These are phyloP conservation scores for Macrosiphum euphorbiae DNA, from an alignment of 2,888 invertebrate genomes.

Conservation along the genomic window DNA sequence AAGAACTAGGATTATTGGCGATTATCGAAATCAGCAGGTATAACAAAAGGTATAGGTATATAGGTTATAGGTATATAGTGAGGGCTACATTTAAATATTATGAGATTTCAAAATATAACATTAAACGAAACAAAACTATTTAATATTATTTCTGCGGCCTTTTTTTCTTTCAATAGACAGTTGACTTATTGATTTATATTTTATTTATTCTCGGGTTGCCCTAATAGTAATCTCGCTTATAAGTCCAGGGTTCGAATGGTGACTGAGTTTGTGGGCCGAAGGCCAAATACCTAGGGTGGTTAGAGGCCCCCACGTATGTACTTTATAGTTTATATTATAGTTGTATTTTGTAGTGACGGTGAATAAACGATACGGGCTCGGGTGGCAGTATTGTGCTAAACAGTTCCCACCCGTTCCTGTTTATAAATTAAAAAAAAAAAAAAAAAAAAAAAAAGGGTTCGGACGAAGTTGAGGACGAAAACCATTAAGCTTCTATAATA, in stretches of 20 bases:
- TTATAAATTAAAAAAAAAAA: too few relatives aligned
- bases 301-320: too few relatives aligned
- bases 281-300: too few relatives aligned
- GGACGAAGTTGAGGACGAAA: too few relatives aligned
- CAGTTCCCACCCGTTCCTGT: too few relatives aligned
- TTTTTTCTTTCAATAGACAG: background rate
- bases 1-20: background rate
- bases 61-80: too few relatives aligned
- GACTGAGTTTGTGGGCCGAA: too few relatives aligned
- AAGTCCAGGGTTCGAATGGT: background rate
- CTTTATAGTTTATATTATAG: too few relatives aligned
- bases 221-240: background rate
- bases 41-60: conserved; percentile 28
- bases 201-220: background rate
- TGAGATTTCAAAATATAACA: background rate
- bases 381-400: too few relatives aligned
- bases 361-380: too few relatives aligned
- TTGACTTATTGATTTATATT: background rate
- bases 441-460: too few relatives aligned
- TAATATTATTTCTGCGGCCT: background rate
- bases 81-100: background rate
- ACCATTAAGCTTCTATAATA: background rate
- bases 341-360: too few relatives aligned
- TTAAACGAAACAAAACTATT: background rate
- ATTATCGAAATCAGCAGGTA: background rate